These are phyloP conservation scores for Papilio gigon DNA, from an alignment of 2,888 invertebrate genomes.

Conservation along the genomic window DNA sequence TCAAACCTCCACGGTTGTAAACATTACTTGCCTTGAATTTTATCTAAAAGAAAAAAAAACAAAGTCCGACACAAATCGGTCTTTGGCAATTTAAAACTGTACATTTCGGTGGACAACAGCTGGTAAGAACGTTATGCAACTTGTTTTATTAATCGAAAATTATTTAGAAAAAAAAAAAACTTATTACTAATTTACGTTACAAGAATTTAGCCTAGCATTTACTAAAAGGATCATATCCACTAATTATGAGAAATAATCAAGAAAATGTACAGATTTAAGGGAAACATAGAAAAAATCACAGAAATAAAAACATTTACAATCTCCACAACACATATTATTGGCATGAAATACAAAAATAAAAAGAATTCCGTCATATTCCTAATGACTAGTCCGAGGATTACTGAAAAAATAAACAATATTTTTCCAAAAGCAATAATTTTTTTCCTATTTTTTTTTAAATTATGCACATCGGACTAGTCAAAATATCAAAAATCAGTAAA, in stretches of 20 bases:
- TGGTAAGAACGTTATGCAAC: conserved; percentile 42
- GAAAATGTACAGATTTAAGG: conserved; percentile 63
- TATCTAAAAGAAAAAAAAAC: conserved; percentile 51
- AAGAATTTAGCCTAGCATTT: conserved; percentile 61
- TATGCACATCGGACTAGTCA: conserved; percentile 71
- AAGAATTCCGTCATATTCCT: conserved; percentile 17
- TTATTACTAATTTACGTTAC: conserved; percentile 44
- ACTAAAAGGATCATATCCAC: conserved; percentile 73
- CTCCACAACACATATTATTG: conserved; percentile 54
- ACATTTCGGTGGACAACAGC: conserved; percentile 41
- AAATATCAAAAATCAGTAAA: conserved; percentile 52
- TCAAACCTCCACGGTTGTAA: conserved; percentile 41
- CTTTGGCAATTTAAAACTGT: conserved; percentile 46
- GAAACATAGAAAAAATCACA: conserved; percentile 72
- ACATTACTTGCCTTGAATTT: conserved; percentile 68
- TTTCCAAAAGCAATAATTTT: background rate
- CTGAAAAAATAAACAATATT: background rate
- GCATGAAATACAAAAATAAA: conserved; percentile 64
- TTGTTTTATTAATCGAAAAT: conserved; percentile 42
- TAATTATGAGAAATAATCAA: conserved; percentile 57
- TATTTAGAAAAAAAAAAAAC: conserved; percentile 46
- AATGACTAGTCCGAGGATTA: conserved; percentile 66
- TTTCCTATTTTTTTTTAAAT: conserved; percentile 39
- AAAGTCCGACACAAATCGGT: conserved; percentile 41
- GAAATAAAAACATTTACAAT: conserved; percentile 70